Conservation (phyloP, 2,888 invertebrate species). For the Pseudeuparius sepicola region DNA sequence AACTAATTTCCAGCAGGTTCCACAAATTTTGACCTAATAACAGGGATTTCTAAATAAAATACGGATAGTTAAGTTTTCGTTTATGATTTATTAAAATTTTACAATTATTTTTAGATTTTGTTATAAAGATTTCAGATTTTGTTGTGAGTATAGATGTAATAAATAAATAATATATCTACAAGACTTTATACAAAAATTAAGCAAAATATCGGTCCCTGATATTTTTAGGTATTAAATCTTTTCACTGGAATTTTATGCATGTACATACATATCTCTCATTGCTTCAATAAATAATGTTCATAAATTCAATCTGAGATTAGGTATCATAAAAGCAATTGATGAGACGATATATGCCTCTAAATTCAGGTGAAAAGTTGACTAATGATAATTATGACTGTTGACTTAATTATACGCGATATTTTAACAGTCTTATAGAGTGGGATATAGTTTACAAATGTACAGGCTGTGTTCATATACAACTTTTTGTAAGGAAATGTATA, state of each 20-base stretch:
- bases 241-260: constrained; percentile 27
- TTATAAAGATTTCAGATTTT: constrained; percentile 35
- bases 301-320: too few relatives aligned
- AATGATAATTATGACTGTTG: constrained; percentile 16
- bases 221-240: constrained; percentile 27
- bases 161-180: constrained; percentile 41
- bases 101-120: constrained; percentile 33
- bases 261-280: too few relatives aligned
- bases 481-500: too few relatives aligned
- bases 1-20: too few relatives aligned
- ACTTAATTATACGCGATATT: constrained; percentile 21
- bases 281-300: too few relatives aligned
- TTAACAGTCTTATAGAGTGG: constrained; percentile 34
- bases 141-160: constrained; percentile 42
- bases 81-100: too few relatives aligned
- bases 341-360: too few relatives aligned
- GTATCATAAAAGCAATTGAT: too few relatives aligned
- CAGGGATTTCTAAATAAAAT: too few relatives aligned
- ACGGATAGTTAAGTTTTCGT: too few relatives aligned
- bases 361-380: constrained; percentile 20
- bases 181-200: constrained; percentile 39
- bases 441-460: constrained; percentile 35
- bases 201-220: constrained; percentile 39
- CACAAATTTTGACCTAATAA: too few relatives aligned
- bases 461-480: too few relatives aligned